Base-by-base conservation (phyloP, 1,140 invertebrate species). In the Caligus rogercresseyi region DNA sequence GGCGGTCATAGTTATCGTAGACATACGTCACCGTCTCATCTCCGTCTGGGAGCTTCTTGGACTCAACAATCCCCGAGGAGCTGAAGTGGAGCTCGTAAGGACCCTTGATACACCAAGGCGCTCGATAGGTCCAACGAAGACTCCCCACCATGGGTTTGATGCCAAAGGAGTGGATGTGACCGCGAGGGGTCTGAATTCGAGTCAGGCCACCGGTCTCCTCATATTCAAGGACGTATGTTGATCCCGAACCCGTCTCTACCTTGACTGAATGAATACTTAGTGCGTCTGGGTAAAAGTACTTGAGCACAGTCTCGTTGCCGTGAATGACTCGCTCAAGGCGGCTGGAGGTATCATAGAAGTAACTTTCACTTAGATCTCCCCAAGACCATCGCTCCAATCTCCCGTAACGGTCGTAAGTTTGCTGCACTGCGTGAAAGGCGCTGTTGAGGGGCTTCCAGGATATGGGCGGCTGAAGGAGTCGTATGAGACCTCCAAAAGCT, bases 391-490 rank as follows among this genome's bases (percentile, higher is more conserved):
- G 81, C 65, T 87, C 83, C n/a, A 95, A 81, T 59, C 89, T 80
- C 67, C 92, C 91, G 73, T 90, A 92, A 63, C 87, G 78, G 71
- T 95, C 89, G 70, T 94, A 96, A 67, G 89, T 88, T 2, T 95
- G 74, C 67, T 92, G 89, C 1, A 95, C 85, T 21, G n/a, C 13
- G 18, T n/a, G 19, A 21, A 58, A 63, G 25, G 19, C 15, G 15
- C 52, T 51, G 13, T n/a, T 13, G 18, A 43, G 19, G 20, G 90
- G 88, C 53, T 84, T 80, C 85, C 89, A 95, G 69, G 86, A 86
- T 0, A 87, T 80, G 92, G 88, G 65, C 89, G 79, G 0, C 88
- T 86, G 18, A 86, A 85, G 67, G 82, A 80, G 69, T 95, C 89
- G 69, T 94, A 97, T 0, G 86, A 87, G 0, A 95, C 84, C 67